Conservation (phyloP, 92 coral and sea anemone genomes). For the Phymanthus crucifer region DNA sequence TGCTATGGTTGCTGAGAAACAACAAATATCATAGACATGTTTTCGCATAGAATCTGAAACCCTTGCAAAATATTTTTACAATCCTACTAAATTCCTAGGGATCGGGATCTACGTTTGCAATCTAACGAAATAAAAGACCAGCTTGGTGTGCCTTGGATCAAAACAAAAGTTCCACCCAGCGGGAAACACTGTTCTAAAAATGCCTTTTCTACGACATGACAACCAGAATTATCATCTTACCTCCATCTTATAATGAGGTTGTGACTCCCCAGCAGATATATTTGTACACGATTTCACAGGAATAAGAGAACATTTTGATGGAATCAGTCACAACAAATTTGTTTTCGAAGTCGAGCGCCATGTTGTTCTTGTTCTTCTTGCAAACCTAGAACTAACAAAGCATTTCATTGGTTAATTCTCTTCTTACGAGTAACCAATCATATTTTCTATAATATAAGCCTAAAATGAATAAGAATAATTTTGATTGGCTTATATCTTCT, state of each 20-base stretch:
- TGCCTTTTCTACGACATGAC: neutral
- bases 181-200: neutral
- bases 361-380: conserved; percentile 25
- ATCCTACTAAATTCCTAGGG: neutral
- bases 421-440: neutral
- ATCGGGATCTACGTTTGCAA: neutral
- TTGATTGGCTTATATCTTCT: neutral
- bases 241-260: conserved; percentile 96
- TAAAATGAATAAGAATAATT: neutral
- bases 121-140: neutral
- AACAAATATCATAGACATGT: neutral
- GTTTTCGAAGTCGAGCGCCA: conserved; percentile 37
- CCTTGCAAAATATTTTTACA: neutral
- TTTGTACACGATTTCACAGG: conserved; percentile 35
- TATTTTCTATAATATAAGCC: neutral
- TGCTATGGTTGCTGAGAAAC: neutral
- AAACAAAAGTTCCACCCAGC: neutral
- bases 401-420: neutral
- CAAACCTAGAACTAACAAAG: conserved; percentile 2
- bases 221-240: conserved; percentile 29
- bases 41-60: neutral
- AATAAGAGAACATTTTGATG: conserved; percentile 28
- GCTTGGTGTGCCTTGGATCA: neutral
- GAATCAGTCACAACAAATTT: neutral
- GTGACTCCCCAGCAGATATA: conserved; percentile 82